phyloP scores from a whole-genome alignment of 2,888 invertebrate species.

The Clitarchus hookeri region DNA sequence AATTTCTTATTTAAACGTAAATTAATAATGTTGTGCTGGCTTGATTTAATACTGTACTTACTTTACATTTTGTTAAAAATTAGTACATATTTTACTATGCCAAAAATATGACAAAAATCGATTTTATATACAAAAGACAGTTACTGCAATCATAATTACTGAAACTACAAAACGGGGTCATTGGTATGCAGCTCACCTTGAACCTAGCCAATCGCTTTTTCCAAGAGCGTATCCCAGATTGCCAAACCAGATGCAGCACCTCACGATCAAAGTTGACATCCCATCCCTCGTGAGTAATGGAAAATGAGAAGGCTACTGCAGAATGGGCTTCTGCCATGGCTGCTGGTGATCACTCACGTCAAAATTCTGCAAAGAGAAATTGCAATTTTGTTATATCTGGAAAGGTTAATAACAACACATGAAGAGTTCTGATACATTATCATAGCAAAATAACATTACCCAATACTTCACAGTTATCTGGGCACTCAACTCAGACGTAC shows the following conservation, averaged over 20 bases:
- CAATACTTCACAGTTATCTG: background rate
- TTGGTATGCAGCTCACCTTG: conserved; percentile 69
- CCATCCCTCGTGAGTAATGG: conserved; percentile 97
- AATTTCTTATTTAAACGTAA: too few relatives aligned
- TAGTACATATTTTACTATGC: too few relatives aligned
- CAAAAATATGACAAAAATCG: too few relatives aligned
- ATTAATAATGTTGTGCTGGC: too few relatives aligned
- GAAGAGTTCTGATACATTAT: background rate
- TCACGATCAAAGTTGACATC: conserved; percentile 97
- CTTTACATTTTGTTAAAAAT: background rate
- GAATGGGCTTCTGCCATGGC: conserved; percentile 98
- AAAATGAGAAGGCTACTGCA: conserved; percentile 96
- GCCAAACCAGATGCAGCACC: conserved; percentile 93
- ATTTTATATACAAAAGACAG: too few relatives aligned
- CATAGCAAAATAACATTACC: background rate
- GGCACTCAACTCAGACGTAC: too few relatives aligned
- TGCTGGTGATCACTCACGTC: conserved; percentile 10
- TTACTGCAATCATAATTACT: background rate
- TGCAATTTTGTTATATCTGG: background rate
- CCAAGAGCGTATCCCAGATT: conserved; percentile 94
- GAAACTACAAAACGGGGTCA: too few relatives aligned
- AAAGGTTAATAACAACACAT: background rate
- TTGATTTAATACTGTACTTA: background rate
- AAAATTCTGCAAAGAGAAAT: background rate
- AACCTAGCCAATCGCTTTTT: conserved; percentile 89